These are phyloP conservation scores for Mimachlamys varia DNA, from an alignment of 2,888 invertebrate genomes.

Conservation along the genomic window DNA sequence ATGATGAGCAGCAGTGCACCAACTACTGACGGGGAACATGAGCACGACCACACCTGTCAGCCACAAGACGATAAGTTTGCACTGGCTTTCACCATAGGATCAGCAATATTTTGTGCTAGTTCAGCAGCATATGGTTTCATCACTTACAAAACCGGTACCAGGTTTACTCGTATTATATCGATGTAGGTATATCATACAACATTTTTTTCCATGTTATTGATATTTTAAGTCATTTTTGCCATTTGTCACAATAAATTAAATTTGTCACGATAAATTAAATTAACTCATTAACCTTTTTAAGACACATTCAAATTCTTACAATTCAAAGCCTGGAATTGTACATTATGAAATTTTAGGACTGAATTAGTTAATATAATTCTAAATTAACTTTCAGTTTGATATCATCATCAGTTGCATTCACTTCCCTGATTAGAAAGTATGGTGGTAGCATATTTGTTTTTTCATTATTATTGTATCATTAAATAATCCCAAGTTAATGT, in stretches of 20 bases:
- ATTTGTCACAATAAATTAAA: neutral
- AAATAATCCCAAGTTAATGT: too few species aligned
- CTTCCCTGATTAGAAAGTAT: too few species aligned
- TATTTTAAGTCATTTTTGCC: neutral
- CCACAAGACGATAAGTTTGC: constrained; percentile 63
- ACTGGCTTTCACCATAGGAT: constrained; percentile 68
- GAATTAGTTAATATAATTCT: too few species aligned
- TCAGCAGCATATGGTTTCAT: constrained; percentile 70
- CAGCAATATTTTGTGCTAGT: constrained; percentile 67
- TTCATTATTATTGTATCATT: too few species aligned
- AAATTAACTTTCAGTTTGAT: too few species aligned
- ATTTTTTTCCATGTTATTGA: neutral
- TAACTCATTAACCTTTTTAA: too few species aligned
- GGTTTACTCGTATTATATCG: constrained; percentile 64
- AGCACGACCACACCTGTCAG: constrained; percentile 51
- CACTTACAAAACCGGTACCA: constrained; percentile 69
- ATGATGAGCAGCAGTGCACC: neutral
- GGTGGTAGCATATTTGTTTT: too few species aligned
- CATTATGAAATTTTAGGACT: too few species aligned
- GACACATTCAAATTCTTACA: too few species aligned
- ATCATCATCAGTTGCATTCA: too few species aligned
- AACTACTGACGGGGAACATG: neutral
- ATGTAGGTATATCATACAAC: constrained; percentile 59
- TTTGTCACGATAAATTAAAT: too few species aligned
- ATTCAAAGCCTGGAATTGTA: too few species aligned